Evolutionary conservation across 2,113 vertebrate genomes (phyloP).

Genomic region (Clarias magur): DNA sequence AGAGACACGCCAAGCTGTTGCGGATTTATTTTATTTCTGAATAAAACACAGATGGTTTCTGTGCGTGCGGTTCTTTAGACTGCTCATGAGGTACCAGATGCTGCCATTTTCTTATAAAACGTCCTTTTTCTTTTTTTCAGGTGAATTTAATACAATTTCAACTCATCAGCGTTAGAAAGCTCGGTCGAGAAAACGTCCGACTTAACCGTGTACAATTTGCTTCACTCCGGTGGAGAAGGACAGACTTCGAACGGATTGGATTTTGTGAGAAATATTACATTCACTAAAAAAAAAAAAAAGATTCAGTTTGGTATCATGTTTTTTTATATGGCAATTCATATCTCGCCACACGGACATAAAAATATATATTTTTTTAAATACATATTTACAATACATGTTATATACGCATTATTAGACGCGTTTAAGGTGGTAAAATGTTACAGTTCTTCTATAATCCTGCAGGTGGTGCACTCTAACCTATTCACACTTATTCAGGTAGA

Average conservation of each 20-base stretch:
- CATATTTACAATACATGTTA: too few species aligned
- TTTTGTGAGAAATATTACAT: too few species aligned
- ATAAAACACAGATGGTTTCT: constrained; percentile 5
- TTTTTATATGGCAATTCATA: too few species aligned
- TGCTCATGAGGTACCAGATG: neutral
- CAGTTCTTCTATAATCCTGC: too few species aligned
- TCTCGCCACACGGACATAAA: too few species aligned
- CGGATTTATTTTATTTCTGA: neutral
- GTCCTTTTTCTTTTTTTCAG: neutral
- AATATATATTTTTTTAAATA: too few species aligned
- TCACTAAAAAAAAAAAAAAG: too few species aligned
- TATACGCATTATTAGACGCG: too few species aligned
- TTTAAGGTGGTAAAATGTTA: too few species aligned
- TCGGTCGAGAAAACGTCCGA: neutral
- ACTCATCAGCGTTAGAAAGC: neutral
- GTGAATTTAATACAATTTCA: neutral
- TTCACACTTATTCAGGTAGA: too few species aligned
- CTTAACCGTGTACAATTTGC: neutral
- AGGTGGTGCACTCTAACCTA: too few species aligned
- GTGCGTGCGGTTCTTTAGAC: neutral
- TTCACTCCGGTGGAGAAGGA: neutral
- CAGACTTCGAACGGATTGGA: neutral
- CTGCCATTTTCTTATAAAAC: neutral
- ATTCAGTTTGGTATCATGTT: too few species aligned
- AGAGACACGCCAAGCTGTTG: neutral